These are phyloP conservation scores for Eulemur coronatus DNA, from an alignment of 2,797 vertebrate species.

Conservation along the genomic window DNA sequence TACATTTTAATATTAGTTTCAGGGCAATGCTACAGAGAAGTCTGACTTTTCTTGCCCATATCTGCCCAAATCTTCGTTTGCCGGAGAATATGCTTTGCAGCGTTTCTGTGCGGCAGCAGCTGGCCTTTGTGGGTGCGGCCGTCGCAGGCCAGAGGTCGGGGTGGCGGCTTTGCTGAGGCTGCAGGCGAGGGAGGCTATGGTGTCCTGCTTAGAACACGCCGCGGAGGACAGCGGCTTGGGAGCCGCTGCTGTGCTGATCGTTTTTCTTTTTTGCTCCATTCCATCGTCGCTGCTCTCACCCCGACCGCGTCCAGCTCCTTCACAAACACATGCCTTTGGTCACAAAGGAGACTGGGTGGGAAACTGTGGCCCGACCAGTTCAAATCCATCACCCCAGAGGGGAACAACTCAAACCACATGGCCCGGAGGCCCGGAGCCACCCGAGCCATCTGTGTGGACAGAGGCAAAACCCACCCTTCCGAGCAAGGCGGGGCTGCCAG, in stretches of 20 bases:
- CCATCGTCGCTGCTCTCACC: background rate
- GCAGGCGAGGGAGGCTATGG: background rate
- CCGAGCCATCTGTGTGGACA: background rate
- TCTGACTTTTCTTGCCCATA: too few species aligned
- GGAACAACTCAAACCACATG: conserved; percentile 5
- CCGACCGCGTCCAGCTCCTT: background rate
- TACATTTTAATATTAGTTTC: accelerated
- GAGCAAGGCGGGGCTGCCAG: background rate
- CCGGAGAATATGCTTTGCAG: background rate
- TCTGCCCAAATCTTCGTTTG: accelerated
- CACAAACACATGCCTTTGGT: conserved; percentile 24
- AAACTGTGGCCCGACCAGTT: background rate
- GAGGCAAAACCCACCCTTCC: background rate
- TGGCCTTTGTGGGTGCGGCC: background rate
- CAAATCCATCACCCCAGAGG: background rate
- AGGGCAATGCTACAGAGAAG: accelerated
- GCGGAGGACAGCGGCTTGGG: accelerated
- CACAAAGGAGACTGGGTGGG: background rate
- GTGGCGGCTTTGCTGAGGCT: background rate
- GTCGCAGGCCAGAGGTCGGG: background rate
- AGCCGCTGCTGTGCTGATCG: accelerated
- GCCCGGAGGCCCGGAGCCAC: background rate
- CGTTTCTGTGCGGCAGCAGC: accelerated
- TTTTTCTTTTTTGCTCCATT: background rate
- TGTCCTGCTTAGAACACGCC: background rate